These are phyloP conservation scores for Heliconius ethilla DNA, from an alignment of 2,888 invertebrate genomes.

Conservation along the genomic window DNA sequence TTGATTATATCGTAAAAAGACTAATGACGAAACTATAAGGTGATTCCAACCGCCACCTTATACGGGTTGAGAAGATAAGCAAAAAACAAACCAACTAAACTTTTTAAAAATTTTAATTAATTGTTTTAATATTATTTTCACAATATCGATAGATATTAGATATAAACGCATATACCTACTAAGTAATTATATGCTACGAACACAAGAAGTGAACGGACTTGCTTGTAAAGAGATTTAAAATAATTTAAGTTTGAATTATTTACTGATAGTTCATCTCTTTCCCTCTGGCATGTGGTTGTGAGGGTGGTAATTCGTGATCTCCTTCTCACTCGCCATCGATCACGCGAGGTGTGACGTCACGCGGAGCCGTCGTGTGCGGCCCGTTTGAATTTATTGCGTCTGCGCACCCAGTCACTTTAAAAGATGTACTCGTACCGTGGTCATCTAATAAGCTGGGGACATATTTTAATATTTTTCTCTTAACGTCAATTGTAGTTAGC, in stretches of 20 bases:
- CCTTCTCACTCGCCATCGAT: constrained; percentile 74
- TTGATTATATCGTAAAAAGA: constrained; percentile 42
- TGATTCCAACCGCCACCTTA: constrained; percentile 20
- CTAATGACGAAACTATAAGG: constrained; percentile 35
- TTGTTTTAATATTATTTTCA: neutral
- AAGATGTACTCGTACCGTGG: constrained; percentile 49
- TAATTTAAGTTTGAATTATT: constrained; percentile 76
- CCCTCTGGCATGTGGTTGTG: constrained; percentile 53
- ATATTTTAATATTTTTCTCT: constrained; percentile 10
- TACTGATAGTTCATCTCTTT: constrained; percentile 66
- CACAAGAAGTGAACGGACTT: constrained; percentile 79
- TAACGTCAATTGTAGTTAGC: neutral
- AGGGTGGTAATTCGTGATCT: constrained; percentile 58
- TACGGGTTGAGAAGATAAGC: neutral
- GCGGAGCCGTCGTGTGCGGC: constrained; percentile 82
- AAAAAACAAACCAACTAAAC: neutral
- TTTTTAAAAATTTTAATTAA: neutral
- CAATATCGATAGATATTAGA: neutral
- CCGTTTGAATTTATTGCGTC: constrained; percentile 78
- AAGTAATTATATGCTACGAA: constrained; percentile 63
- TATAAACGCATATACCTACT: neutral
- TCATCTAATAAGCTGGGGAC: constrained; percentile 24
- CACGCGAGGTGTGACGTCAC: constrained; percentile 81
- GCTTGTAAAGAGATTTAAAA: constrained; percentile 76
- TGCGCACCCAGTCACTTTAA: constrained; percentile 71